These are phyloP conservation scores for Drosophila ohnishii DNA, from an alignment of 1,140 invertebrate species.

Conservation along the genomic window DNA sequence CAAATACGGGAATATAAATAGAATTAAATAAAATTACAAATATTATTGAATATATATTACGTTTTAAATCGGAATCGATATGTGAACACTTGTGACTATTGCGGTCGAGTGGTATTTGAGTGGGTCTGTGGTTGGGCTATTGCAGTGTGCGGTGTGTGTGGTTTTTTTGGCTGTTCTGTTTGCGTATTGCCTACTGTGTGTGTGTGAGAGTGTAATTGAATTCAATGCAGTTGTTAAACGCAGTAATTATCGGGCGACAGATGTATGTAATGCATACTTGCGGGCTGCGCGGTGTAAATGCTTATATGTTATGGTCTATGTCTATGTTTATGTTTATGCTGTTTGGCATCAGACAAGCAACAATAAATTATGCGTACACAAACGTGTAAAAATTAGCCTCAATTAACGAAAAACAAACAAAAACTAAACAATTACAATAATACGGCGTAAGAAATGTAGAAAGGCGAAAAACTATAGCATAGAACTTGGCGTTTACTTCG, in stretches of 20 bases:
- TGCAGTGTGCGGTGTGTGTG: constrained; percentile 52
- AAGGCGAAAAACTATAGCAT: constrained; percentile 53
- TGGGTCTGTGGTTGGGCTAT: constrained; percentile 59
- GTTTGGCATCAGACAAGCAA: constrained; percentile 32
- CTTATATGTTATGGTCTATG: constrained; percentile 13
- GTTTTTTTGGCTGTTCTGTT: constrained; percentile 38
- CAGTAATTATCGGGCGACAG: constrained; percentile 47
- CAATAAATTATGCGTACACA: constrained; percentile 41
- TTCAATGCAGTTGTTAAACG: constrained; percentile 41
- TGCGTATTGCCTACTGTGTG: constrained; percentile 16
- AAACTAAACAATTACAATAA: constrained; percentile 55
- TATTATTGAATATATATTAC: constrained; percentile 54
- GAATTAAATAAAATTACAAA: constrained; percentile 45
- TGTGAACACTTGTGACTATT: constrained; percentile 81
- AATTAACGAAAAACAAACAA: constrained; percentile 69
- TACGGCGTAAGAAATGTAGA: constrained; percentile 27
- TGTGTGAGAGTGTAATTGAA: constrained; percentile 36
- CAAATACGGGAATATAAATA: constrained; percentile 32
- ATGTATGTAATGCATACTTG: constrained; percentile 12
- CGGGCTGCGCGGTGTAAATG: constrained; percentile 1
- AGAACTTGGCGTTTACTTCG: constrained; percentile 45
- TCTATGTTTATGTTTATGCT: constrained; percentile 27
- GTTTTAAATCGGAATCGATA: constrained; percentile 62
- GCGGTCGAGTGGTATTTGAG: constrained; percentile 48
- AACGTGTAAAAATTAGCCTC: constrained; percentile 73